Base-by-base conservation (phyloP, 2,797 vertebrate genomes). In the Bryconaethiops microstoma region DNA sequence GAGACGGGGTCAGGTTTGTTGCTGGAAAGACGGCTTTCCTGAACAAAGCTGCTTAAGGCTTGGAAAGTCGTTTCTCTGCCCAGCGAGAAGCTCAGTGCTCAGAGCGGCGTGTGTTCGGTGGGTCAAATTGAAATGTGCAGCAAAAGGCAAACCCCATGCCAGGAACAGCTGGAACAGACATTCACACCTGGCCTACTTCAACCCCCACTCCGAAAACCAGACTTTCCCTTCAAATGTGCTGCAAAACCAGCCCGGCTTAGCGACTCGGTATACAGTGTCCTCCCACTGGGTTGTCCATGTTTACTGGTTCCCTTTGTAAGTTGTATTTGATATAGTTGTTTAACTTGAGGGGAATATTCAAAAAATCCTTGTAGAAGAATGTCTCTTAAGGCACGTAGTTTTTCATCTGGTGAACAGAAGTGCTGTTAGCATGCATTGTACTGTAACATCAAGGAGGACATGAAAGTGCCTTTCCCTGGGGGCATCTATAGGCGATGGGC, bases 81-180 rank as follows among this genome's bases (percentile, higher is more conserved):
- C 65, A 55, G 81, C 72, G 19, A 40, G 52, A 67, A 42, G 39
- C 48, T 17, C 19, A 72, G n/a, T 19, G 23, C n/a, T 71, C 14
- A 3, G 54, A 54, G 57, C 57, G 12, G 5, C 13, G 5, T 40
- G 45, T 76, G 42, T 77, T 50, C 6, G 16, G 39, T 0, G 45
- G 42, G 19, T 50, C 48, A 40, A 42, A 64, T 23, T 17, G 7
- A 62, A 48, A 35, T 71, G 67, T 25, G 72, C n/a, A 60, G 52
- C 17, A 42, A 68, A 48, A 76, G 69, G 59, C 10, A 12, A 80
- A 63, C 70, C 63, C 64, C 65, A 54, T 63, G 65, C 45, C 78
- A 45, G 76, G 57, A 80, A 79, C 82, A 78, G 45, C 82, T 83
- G 76, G 82, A 78, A 25, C 73, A 65, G 62, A 35, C 42, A n/a